These are phyloP conservation scores for Pomacea maculata DNA, from an alignment of 1,140 invertebrate genomes.

Conservation along the genomic window DNA sequence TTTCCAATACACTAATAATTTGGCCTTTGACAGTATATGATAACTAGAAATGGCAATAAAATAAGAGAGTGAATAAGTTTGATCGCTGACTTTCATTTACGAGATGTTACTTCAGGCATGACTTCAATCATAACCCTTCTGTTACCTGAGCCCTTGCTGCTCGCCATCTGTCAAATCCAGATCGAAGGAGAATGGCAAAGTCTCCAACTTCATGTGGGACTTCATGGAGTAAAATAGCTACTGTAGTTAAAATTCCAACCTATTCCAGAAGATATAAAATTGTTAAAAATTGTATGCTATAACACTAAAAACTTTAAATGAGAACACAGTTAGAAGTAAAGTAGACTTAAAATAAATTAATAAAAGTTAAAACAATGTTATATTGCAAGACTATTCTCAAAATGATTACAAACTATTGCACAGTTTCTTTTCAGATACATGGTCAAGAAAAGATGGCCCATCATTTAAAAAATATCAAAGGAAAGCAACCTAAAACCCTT, in stretches of 20 bases:
- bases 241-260: slow-evolving; percentile 89
- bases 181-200: slow-evolving; percentile 93
- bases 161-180: slow-evolving; percentile 88
- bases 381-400: too few relatives aligned
- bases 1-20: too few relatives aligned
- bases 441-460: too few relatives aligned
- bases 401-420: too few relatives aligned
- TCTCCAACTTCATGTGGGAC: slow-evolving; percentile 98
- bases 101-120: background rate
- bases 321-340: background rate
- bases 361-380: background rate
- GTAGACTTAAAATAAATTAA: background rate
- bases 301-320: too few relatives aligned
- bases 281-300: too few relatives aligned
- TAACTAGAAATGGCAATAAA: background rate
- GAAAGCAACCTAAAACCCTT: too few relatives aligned
- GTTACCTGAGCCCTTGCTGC: slow-evolving; percentile 85
- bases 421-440: too few relatives aligned
- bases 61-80: background rate
- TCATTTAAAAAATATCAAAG: too few relatives aligned
- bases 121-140: background rate
- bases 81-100: background rate
- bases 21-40: background rate
- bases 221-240: slow-evolving; percentile 95
- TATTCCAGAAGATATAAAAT: slow-evolving; percentile 54